phyloP scores from a whole-genome alignment of 2,888 invertebrate species.

The Lochmaea capreae region DNA sequence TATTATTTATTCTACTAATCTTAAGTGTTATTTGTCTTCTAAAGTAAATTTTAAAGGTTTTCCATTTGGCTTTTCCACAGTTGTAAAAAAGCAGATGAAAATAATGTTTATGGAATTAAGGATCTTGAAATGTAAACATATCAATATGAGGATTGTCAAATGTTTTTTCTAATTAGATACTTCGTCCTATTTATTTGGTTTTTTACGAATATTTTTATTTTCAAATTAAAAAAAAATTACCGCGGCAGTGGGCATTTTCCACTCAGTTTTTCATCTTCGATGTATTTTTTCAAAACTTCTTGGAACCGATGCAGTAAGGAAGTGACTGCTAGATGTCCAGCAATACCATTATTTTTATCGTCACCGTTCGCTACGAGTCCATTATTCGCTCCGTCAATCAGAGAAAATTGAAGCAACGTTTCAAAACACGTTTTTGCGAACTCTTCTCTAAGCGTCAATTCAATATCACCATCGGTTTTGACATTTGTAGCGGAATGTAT shows the following conservation, averaged over 20 bases:
- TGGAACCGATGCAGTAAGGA: constrained; percentile 92
- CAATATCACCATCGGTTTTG: constrained; percentile 81
- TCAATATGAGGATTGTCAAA: too few species aligned
- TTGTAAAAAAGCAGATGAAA: too few species aligned
- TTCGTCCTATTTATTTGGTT: too few species aligned
- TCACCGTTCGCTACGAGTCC: constrained; percentile 60
- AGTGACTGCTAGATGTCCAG: constrained; percentile 87
- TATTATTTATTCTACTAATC: too few species aligned
- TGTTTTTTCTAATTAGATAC: too few species aligned
- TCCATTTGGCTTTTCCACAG: too few species aligned
- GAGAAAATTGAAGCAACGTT: constrained; percentile 92
- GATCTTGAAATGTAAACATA: too few species aligned
- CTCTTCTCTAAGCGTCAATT: constrained; percentile 88
- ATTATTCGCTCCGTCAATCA: constrained; percentile 77
- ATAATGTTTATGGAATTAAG: too few species aligned
- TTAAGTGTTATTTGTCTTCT: too few species aligned
- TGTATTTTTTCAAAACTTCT: constrained; percentile 90
- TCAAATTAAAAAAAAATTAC: constrained; percentile 62
- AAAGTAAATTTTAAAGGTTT: too few species aligned
- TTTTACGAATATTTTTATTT: too few species aligned
- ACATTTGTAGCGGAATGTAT: constrained; percentile 80
- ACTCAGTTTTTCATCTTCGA: constrained; percentile 84
- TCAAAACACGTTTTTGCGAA: constrained; percentile 98
- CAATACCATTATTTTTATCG: constrained; percentile 69
- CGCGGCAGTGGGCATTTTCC: constrained; percentile 88